These are phyloP conservation scores for Xanthorhoe spadicearia DNA, from an alignment of 2,888 invertebrate species.

Conservation along the genomic window DNA sequence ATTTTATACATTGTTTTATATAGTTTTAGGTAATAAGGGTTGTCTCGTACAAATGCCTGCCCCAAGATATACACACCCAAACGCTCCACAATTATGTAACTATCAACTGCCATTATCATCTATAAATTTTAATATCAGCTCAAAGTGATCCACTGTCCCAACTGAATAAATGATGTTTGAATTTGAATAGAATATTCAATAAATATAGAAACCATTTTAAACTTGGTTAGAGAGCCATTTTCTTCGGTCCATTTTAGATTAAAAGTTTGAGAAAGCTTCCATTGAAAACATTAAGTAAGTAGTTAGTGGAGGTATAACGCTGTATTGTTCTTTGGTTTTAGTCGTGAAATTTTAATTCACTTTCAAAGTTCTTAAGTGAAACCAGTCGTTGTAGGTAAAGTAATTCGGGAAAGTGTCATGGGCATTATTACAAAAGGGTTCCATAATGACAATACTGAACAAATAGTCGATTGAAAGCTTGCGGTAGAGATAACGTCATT, in stretches of 20 bases:
- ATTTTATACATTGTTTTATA: background rate
- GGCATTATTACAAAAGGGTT: slow-evolving; percentile 11
- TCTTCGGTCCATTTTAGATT: slow-evolving; percentile 26
- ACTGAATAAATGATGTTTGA: too few species aligned
- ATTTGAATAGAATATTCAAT: background rate
- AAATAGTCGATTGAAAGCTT: slow-evolving; percentile 3
- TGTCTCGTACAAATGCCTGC: too few species aligned
- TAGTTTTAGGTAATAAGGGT: background rate
- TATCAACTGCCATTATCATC: too few species aligned
- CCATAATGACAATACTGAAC: slow-evolving; percentile 1
- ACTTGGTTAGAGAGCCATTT: slow-evolving; percentile 13
- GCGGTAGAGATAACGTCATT: background rate
- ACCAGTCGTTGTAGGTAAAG: slow-evolving; percentile 20
- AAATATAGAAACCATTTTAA: slow-evolving; percentile 11
- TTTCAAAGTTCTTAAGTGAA: slow-evolving; percentile 29
- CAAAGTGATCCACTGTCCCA: background rate
- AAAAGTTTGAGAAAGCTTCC: slow-evolving; percentile 30
- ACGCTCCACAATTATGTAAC: too few species aligned
- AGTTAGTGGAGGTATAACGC: slow-evolving; percentile 17
- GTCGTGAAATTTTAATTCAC: slow-evolving; percentile 34
- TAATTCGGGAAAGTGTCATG: slow-evolving; percentile 10
- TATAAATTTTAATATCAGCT: too few species aligned
- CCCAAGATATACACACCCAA: too few species aligned
- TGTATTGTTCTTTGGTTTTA: slow-evolving; percentile 32
- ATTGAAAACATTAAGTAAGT: slow-evolving; percentile 29